A percentile compares a stretch with the other conserved stretches of the same genome.
Conservation (phyloP, 2,113 vertebrate genomes). For the Haliaeetus leucogaster region DNA sequence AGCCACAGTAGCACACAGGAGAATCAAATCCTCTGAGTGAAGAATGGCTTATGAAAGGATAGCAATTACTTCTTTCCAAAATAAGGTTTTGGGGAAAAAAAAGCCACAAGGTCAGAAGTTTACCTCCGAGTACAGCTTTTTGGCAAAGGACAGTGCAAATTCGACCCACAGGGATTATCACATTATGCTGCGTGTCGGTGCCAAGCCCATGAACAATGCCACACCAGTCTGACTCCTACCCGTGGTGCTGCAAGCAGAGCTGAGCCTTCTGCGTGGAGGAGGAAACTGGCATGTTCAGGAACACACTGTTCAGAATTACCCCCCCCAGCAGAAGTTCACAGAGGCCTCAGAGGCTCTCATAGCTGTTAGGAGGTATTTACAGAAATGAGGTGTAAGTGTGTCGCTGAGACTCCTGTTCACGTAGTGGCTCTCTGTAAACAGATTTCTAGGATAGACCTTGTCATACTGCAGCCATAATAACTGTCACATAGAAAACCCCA, state of each 20-base stretch:
- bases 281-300: not conserved
- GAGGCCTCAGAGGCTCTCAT: not conserved
- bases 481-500: not conserved
- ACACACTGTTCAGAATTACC: not conserved
- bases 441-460: not conserved
- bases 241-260: not conserved
- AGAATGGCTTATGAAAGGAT: slow-evolving; percentile 38
- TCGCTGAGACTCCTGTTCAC: not conserved
- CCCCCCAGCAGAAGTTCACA: not conserved
- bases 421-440: not conserved
- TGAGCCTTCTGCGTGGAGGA: not conserved
- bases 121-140: not conserved
- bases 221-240: not conserved
- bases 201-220: slow-evolving; percentile 24
- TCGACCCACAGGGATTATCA: slow-evolving; percentile 43
- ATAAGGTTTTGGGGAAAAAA: not conserved
- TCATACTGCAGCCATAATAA: not conserved
- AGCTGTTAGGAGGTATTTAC: not conserved
- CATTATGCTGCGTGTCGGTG: not conserved
- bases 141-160: not conserved
- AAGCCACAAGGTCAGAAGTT: slow-evolving; percentile 60
- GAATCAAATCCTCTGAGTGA: slow-evolving; percentile 37
- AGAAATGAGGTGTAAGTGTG: not conserved
- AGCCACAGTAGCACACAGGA: slow-evolving; percentile 58
- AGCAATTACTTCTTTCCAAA: slow-evolving; percentile 46